These are phyloP conservation scores for Todiramphus saurophagus DNA, from an alignment of 2,113 vertebrate genomes.

Conservation along the genomic window DNA sequence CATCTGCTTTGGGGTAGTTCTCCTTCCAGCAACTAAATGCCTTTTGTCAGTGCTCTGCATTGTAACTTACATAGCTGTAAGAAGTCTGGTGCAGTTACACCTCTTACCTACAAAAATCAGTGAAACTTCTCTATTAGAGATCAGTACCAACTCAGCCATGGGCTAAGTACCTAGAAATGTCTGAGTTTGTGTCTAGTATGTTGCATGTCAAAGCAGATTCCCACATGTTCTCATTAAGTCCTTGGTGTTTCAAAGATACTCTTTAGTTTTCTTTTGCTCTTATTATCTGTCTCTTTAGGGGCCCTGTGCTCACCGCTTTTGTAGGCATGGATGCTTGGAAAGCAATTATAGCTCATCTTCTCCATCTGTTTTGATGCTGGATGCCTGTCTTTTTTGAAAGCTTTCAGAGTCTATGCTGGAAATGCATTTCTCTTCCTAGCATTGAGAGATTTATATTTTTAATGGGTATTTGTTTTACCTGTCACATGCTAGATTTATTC, in stretches of 20 bases:
- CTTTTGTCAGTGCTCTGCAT: not conserved
- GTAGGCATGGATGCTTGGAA: slow-evolving; percentile 27
- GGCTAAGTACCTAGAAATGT: not conserved
- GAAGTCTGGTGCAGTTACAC: not conserved
- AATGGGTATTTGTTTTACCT: slow-evolving; percentile 63
- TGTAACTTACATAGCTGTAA: not conserved
- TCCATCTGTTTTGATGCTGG: slow-evolving; percentile 37
- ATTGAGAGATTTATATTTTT: slow-evolving; percentile 53
- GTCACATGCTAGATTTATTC: slow-evolving; percentile 44
- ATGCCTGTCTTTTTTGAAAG: not conserved
- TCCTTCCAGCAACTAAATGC: not conserved
- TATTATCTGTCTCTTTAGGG: slow-evolving; percentile 16
- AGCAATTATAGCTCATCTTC: slow-evolving; percentile 42
- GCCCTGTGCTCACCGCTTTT: not conserved
- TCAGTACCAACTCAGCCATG: not conserved
- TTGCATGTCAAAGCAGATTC: not conserved
- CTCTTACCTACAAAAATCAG: not conserved
- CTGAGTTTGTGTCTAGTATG: not conserved
- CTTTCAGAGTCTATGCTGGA: not conserved
- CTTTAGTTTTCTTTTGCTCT: slow-evolving; percentile 23
- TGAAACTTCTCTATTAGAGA: not conserved
- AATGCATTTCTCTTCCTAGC: slow-evolving; percentile 15
- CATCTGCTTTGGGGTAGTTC: not conserved
- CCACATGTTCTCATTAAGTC: not conserved
- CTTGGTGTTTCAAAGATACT: not conserved